These are phyloP conservation scores for Podarcis muralis DNA, from an alignment of 2,113 vertebrate genomes.

Conservation along the genomic window DNA sequence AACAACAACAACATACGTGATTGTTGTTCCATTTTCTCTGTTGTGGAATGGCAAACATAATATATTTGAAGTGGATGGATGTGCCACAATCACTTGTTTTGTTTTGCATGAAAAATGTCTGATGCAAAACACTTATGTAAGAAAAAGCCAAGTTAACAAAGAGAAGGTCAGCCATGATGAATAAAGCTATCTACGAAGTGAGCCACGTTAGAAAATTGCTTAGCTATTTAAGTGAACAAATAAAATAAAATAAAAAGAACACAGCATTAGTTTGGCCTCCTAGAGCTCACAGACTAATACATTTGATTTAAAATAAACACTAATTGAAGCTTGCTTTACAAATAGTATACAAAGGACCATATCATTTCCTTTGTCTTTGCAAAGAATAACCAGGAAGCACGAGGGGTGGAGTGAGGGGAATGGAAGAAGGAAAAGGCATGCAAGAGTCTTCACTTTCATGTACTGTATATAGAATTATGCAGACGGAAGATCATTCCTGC, in stretches of 20 bases:
- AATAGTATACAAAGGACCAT: background rate
- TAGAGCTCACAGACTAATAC: background rate
- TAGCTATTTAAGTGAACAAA: conserved; percentile 3
- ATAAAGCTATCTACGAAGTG: background rate
- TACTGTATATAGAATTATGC: background rate
- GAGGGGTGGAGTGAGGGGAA: background rate
- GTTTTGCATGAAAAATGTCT: background rate
- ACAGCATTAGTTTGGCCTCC: background rate
- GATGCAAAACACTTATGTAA: background rate
- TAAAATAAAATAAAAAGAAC: background rate
- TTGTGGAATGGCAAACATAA: background rate
- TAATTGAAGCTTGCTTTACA: background rate
- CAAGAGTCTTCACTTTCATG: background rate
- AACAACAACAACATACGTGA: background rate
- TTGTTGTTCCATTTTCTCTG: background rate
- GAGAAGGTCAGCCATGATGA: accelerated
- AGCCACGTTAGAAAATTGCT: background rate
- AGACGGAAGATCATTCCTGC: background rate
- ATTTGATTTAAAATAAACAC: background rate
- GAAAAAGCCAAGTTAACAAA: background rate
- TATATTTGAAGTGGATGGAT: background rate
- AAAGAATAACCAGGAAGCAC: background rate
- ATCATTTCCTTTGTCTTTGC: background rate
- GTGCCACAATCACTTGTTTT: background rate
- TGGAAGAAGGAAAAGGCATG: background rate